Evolutionary conservation across 2,113 vertebrate species (phyloP).

Genomic region (Alligator mississippiensis): DNA sequence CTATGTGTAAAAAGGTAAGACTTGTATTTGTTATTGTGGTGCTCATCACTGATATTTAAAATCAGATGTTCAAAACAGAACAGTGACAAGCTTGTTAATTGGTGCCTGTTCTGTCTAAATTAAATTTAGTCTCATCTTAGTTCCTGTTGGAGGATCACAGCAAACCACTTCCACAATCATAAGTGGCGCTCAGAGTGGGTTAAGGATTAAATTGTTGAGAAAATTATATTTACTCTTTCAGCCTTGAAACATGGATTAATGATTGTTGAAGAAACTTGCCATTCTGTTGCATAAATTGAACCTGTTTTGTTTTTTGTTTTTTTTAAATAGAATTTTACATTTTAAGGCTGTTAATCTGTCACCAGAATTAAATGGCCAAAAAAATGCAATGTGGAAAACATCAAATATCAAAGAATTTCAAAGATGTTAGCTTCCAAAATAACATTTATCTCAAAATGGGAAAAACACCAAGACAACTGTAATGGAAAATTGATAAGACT

Average conservation of each 20-base stretch:
- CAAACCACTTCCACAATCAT: neutral
- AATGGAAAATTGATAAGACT: neutral
- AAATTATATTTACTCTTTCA: neutral
- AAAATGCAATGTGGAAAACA: neutral
- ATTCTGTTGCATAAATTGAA: neutral
- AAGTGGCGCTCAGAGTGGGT: neutral
- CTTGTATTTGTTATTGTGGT: neutral
- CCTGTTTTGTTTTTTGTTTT: neutral
- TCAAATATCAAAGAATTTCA: neutral
- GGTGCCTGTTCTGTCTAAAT: neutral
- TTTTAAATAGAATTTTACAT: neutral
- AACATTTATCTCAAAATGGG: neutral
- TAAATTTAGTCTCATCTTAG: neutral
- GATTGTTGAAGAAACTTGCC: constrained; percentile 44
- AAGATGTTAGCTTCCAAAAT: neutral
- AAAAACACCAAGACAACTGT: neutral
- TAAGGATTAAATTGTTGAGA: neutral
- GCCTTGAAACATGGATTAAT: neutral
- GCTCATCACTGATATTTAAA: neutral
- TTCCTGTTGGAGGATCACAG: neutral
- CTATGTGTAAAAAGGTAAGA: constrained; percentile 97
- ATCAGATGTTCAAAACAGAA: neutral
- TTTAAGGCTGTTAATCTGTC: neutral
- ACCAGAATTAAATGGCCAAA: neutral
- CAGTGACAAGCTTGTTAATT: neutral